phyloP scores from a whole-genome alignment of 2,797 vertebrate genomes.

The Fistularia commersonii region DNA sequence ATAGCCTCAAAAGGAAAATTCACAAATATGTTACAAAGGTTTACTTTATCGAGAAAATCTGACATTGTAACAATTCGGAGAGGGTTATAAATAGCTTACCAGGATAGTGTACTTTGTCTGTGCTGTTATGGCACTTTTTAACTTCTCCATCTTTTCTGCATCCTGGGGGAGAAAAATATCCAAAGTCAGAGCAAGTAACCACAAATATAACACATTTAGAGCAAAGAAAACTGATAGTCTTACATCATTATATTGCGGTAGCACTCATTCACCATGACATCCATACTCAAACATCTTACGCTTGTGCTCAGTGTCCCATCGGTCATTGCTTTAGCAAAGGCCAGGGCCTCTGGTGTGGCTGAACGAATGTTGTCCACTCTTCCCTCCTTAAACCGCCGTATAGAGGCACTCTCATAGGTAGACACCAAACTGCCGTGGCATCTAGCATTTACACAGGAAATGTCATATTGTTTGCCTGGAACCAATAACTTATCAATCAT shows the following conservation, averaged over 20 bases:
- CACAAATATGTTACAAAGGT: neutral
- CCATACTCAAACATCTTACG: constrained; percentile 33
- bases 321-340: constrained; percentile 85
- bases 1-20: constrained; percentile 76
- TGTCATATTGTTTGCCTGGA: neutral
- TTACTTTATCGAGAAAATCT: neutral
- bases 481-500: neutral
- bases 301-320: constrained; percentile 55
- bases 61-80: neutral
- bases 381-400: constrained; percentile 85
- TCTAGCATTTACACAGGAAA: constrained; percentile 24
- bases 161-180: constrained; percentile 68
- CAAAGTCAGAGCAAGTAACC: neutral
- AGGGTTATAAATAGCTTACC: constrained; percentile 71
- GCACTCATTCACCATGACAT: neutral
- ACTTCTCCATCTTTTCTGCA: constrained; percentile 81
- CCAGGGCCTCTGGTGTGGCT: constrained; percentile 83
- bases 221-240: neutral
- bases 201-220: neutral
- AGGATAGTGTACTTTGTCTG: constrained; percentile 90
- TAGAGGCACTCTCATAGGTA: constrained; percentile 95
- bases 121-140: constrained; percentile 81
- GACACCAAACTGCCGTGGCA: constrained; percentile 77
- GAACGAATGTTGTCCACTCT: constrained; percentile 96
- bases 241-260: too few species aligned